Evolutionary conservation across 2,113 vertebrate genomes (phyloP).

Genomic region (Psettodes erumei): DNA sequence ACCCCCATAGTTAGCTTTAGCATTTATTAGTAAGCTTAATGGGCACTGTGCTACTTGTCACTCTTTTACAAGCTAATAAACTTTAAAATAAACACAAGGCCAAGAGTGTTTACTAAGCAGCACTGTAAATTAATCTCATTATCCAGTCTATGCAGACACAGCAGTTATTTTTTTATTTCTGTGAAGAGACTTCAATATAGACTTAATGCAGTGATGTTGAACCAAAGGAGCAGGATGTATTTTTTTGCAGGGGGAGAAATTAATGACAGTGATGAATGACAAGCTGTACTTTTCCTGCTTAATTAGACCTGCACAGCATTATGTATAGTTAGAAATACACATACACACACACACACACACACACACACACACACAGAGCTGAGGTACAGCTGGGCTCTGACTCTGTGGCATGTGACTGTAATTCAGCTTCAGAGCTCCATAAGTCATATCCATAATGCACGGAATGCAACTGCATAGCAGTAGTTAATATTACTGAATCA

Average conservation of each 20-base stretch:
- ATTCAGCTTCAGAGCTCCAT: conserved; percentile 65
- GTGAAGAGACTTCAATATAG: conserved; percentile 4
- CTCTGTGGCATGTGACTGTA: conserved; percentile 58
- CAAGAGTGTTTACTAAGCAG: conserved; percentile 38
- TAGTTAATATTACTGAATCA: conserved; percentile 75
- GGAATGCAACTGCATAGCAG: conserved; percentile 37
- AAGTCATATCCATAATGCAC: conserved; percentile 74
- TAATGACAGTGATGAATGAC: conserved; percentile 23
- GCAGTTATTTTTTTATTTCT: conserved; percentile 30
- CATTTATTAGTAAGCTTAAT: conserved; percentile 13
- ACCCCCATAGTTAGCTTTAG: not conserved
- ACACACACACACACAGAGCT: not conserved
- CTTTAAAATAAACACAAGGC: conserved; percentile 19
- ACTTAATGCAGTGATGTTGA: conserved; percentile 39
- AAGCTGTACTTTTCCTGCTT: conserved; percentile 17
- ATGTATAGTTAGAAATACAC: not conserved
- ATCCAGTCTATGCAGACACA: conserved; percentile 28
- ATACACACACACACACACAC: conserved; percentile 1
- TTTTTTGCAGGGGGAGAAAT: not conserved
- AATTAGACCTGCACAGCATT: conserved; percentile 11
- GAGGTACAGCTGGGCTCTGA: conserved; percentile 34
- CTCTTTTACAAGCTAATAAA: conserved; percentile 34
- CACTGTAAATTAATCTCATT: conserved; percentile 36
- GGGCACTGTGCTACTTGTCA: not conserved
- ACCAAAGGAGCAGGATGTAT: conserved; percentile 12